Base-by-base conservation (phyloP, 2,797 vertebrate genomes). In the Macrochelys suwanniensis region DNA sequence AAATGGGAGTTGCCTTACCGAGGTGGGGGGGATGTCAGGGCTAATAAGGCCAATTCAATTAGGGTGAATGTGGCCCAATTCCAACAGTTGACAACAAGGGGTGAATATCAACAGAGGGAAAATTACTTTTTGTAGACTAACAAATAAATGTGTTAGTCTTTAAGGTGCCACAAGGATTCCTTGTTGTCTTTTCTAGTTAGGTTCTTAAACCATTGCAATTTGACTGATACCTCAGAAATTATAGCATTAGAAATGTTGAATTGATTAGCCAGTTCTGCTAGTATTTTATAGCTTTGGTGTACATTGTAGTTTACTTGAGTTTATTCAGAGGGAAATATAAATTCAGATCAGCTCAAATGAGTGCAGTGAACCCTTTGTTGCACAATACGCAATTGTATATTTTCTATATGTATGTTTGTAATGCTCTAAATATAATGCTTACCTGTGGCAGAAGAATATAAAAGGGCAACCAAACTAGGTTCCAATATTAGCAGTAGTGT, bases 171-270 rank as follows among this genome's bases (percentile, higher is more conserved):
- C 53, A 54, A 54, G 53, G 53, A 23, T 8, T 54, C 53, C 53
- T 54, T 21, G 2, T 54, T 54, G 53, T 45, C 74, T 76, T 11
- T 85, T 57, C 56, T 28, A 81, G 92, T 89, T n/a, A 61, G 33
- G 2, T 71, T 92, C 76, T 71, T 47, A 6, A 33, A 25, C 12
- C 42, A 88, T 88, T 4, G 28, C 0, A 53, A 25, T 93, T 56
- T 80, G 54, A 87, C 80, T 59, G 61, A 85, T 31, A 16, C 89
- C 77, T 96, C 84, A 91, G 59, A 96, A 92, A 10, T 47, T 90
- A 25, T 6, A 51, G 31, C 2, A 15, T 85, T 76, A 11, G 49
- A 26, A 25, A 82, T 90, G 88, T 84, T 84, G 3, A 85, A 93
- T 81, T 53, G 95, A 92, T 95, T 93, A n/a, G 33, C 61, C 26